A percentile compares a stretch with the other conserved stretches of the same genome.
Conservation (phyloP, 2,888 invertebrate genomes). For the Microctonus brassicae region DNA sequence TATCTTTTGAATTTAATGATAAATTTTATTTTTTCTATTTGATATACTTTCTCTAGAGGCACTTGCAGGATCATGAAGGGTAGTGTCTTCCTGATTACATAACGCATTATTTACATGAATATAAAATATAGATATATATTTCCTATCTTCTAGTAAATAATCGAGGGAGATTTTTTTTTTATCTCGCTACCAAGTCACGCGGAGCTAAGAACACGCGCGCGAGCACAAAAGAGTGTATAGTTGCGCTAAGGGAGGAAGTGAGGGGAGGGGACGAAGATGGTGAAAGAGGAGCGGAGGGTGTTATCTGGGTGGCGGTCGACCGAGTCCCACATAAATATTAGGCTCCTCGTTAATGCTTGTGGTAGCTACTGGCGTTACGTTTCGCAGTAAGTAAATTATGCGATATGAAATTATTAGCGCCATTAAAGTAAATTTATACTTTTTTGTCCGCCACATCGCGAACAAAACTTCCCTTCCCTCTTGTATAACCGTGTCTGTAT, state of each 20-base stretch:
- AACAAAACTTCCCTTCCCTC: slow-evolving; percentile 44
- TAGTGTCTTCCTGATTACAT: too few relatives aligned
- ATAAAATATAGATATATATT: slow-evolving; percentile 6
- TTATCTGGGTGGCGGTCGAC: slow-evolving; percentile 68
- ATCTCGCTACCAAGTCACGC: slow-evolving; percentile 47
- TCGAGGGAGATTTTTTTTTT: slow-evolving; percentile 50
- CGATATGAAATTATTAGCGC: slow-evolving; percentile 70
- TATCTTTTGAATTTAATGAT: too few relatives aligned
- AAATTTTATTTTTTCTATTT: too few relatives aligned
- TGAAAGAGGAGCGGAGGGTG: slow-evolving; percentile 59
- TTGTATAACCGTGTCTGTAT: slow-evolving; percentile 38
- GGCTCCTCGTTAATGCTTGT: slow-evolving; percentile 70
- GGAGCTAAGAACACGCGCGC: slow-evolving; percentile 36
- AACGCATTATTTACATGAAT: not conserved
- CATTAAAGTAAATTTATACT: slow-evolving; percentile 71
- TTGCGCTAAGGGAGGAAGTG: slow-evolving; percentile 44
- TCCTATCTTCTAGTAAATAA: slow-evolving; percentile 29
- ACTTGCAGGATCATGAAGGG: too few relatives aligned
- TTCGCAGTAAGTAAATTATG: slow-evolving; percentile 71
- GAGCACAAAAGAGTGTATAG: slow-evolving; percentile 40
- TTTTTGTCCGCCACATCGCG: slow-evolving; percentile 53
- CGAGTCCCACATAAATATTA: slow-evolving; percentile 70
- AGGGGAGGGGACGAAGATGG: slow-evolving; percentile 35
- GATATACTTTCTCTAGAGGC: too few relatives aligned
- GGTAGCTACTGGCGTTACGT: slow-evolving; percentile 70